These are phyloP conservation scores for Urechis unicinctus DNA, from an alignment of 2,888 invertebrate species.

Conservation along the genomic window DNA sequence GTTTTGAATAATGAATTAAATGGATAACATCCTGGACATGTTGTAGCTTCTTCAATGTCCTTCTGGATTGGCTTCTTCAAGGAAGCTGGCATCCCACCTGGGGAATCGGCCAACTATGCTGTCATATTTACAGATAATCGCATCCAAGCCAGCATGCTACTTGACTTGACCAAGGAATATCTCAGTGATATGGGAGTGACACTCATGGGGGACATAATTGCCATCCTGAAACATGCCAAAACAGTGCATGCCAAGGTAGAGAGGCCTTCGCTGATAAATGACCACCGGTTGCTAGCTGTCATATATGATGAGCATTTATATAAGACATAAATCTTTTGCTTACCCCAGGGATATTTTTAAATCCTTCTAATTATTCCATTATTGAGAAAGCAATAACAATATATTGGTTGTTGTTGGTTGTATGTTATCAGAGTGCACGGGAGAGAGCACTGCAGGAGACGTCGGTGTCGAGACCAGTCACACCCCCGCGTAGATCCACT, in stretches of 20 bases:
- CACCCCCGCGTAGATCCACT: not conserved
- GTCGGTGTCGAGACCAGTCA: not conserved
- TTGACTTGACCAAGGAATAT: slow-evolving; percentile 80
- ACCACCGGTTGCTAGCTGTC: too few species aligned
- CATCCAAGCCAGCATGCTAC: slow-evolving; percentile 77
- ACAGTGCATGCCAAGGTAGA: slow-evolving; percentile 53
- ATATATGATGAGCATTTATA: too few species aligned
- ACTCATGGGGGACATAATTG: slow-evolving; percentile 62
- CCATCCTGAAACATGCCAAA: slow-evolving; percentile 62
- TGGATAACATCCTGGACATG: too few species aligned
- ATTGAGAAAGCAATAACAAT: too few species aligned
- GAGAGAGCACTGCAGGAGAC: not conserved
- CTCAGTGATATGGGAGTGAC: slow-evolving; percentile 81
- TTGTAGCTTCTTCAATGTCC: slow-evolving; percentile 10
- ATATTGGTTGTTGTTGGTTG: too few species aligned
- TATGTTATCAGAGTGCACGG: not conserved
- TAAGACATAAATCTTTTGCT: too few species aligned
- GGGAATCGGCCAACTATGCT: slow-evolving; percentile 75
- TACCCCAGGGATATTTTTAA: too few species aligned
- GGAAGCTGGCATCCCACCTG: slow-evolving; percentile 74
- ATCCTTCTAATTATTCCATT: too few species aligned
- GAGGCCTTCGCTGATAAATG: not conserved
- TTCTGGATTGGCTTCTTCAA: slow-evolving; percentile 81
- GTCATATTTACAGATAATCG: slow-evolving; percentile 79
- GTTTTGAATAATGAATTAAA: too few species aligned